phyloP scores from a whole-genome alignment of 2,113 vertebrate genomes.

The Ophiodon elongatus region DNA sequence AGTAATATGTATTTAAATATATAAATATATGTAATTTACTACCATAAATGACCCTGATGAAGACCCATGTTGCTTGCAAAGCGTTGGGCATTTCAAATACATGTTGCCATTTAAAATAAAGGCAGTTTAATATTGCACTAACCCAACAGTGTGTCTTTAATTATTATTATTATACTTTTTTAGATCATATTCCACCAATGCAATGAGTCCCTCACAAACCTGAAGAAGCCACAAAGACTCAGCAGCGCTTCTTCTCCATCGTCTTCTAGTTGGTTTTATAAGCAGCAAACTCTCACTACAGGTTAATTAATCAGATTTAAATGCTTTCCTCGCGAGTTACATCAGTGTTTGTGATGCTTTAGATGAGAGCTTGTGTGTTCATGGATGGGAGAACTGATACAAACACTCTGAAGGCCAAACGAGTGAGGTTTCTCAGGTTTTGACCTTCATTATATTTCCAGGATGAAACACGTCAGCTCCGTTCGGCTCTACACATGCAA shows the following conservation, averaged over 20 bases:
- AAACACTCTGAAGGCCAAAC: neutral
- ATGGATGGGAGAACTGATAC: neutral
- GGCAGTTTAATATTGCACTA: too few species aligned
- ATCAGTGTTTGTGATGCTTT: neutral
- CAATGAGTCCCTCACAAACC: too few species aligned
- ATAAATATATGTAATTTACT: neutral
- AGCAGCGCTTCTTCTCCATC: too few species aligned
- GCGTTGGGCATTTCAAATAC: too few species aligned
- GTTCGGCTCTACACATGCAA: neutral
- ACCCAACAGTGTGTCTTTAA: too few species aligned
- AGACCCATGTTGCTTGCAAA: neutral
- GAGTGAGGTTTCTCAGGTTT: neutral
- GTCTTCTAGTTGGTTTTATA: neutral
- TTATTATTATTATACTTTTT: too few species aligned
- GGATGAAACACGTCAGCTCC: neutral
- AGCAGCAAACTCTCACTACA: neutral
- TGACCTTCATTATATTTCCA: neutral
- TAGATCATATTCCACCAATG: too few species aligned
- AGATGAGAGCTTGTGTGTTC: fast-evolving
- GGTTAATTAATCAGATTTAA: neutral
- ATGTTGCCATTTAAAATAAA: too few species aligned
- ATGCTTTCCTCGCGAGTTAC: neutral
- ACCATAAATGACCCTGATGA: neutral
- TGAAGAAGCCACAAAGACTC: too few species aligned
- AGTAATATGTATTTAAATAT: neutral